phyloP scores from a whole-genome alignment of 2,797 vertebrate genomes.

The Anguilla obscura region DNA sequence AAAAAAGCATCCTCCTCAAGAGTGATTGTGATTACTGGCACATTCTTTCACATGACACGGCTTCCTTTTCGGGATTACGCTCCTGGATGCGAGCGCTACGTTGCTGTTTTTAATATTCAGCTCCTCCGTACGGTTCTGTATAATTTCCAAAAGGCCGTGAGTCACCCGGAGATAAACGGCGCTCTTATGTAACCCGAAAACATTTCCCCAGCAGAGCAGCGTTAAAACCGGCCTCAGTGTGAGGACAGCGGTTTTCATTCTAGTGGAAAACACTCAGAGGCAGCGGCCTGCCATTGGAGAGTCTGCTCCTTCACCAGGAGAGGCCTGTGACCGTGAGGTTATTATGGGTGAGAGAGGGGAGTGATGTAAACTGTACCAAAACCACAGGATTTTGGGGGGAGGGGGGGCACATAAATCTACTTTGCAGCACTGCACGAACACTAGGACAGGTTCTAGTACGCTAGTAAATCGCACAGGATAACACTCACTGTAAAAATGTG shows the following conservation, averaged over 20 bases:
- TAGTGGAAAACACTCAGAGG: neutral
- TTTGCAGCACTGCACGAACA: neutral
- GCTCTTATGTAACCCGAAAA: neutral
- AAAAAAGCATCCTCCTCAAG: neutral
- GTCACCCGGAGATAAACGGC: neutral
- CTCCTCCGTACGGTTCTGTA: neutral
- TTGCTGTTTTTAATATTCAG: neutral
- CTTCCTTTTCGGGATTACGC: neutral
- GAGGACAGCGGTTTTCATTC: neutral
- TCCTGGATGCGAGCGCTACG: neutral
- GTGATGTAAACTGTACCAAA: neutral
- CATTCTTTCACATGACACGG: neutral
- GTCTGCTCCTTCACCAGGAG: neutral
- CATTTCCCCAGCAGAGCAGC: neutral
- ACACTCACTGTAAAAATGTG: neutral
- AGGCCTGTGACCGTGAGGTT: neutral
- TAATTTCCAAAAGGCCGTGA: neutral
- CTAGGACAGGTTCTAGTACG: neutral
- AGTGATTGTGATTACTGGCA: neutral
- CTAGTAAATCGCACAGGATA: neutral
- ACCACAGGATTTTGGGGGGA: neutral
- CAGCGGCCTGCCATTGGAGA: neutral
- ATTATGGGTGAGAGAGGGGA: neutral
- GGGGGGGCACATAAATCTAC: neutral
- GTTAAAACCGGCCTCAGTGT: neutral